Evolutionary conservation across 2,888 invertebrate genomes (phyloP).

Genomic region (Drosophila infuscata): DNA sequence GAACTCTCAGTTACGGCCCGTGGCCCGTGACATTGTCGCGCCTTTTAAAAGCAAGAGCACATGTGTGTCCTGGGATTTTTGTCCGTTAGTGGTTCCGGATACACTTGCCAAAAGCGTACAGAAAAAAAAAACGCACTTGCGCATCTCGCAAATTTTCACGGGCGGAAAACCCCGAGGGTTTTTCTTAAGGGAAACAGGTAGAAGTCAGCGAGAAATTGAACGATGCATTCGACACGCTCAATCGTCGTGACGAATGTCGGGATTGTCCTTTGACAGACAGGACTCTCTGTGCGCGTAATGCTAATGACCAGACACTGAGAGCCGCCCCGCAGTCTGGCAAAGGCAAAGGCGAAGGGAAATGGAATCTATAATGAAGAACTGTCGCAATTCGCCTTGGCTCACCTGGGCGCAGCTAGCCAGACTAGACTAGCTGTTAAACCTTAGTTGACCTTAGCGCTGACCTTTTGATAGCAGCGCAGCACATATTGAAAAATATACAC

Average conservation of each 20-base stretch:
- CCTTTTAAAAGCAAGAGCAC: constrained; percentile 40
- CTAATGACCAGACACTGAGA: constrained; percentile 54
- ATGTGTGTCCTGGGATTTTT: constrained; percentile 29
- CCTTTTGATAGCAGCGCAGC: constrained; percentile 47
- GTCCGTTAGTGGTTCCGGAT: constrained; percentile 43
- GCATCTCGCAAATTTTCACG: constrained; percentile 51
- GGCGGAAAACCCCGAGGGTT: constrained; percentile 45
- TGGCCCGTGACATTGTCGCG: constrained; percentile 61
- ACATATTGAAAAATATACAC: constrained; percentile 2
- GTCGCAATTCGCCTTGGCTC: constrained; percentile 49
- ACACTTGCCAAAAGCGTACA: constrained; percentile 37
- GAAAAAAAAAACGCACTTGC: constrained; percentile 39
- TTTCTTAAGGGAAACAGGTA: constrained; percentile 53
- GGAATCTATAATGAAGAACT: background rate
- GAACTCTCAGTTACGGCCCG: constrained; percentile 21
- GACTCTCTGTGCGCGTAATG: constrained; percentile 37
- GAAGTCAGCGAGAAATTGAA: constrained; percentile 32
- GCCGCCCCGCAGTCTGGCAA: constrained; percentile 30
- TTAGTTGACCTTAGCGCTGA: constrained; percentile 45
- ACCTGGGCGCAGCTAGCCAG: constrained; percentile 17
- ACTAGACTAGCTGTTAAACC: background rate
- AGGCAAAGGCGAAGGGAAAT: background rate
- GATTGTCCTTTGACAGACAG: constrained; percentile 13
- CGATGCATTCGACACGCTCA: constrained; percentile 59
- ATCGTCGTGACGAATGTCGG: constrained; percentile 45